Conservation (phyloP, 92 coral and sea anemone species). For the Epizoanthus stellaris region DNA sequence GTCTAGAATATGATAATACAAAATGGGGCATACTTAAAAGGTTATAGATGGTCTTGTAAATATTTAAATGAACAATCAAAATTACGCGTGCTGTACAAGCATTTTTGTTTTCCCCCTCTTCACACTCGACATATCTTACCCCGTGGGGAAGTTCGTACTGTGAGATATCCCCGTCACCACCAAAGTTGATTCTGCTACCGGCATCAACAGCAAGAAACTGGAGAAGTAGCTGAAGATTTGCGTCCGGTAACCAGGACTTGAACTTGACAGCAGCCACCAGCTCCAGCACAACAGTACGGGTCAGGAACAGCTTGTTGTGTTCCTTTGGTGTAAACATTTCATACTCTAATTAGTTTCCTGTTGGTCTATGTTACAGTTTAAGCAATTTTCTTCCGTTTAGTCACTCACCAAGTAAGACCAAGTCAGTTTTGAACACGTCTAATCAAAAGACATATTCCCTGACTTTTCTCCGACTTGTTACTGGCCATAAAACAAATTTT, state of each 20-base stretch:
- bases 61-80: neutral
- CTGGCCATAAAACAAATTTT: too few species aligned
- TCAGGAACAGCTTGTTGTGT: conserved; percentile 84
- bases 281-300: conserved; percentile 89
- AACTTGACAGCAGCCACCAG: conserved; percentile 86
- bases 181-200: conserved; percentile 88
- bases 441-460: too few species aligned
- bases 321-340: conserved; percentile 56
- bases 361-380: too few species aligned
- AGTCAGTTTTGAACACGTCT: too few species aligned
- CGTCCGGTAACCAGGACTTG: conserved; percentile 87
- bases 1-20: too few species aligned
- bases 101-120: too few species aligned
- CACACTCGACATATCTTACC: conserved; percentile 51
- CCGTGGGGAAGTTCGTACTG: conserved; percentile 89
- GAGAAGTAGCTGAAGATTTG: conserved; percentile 77
- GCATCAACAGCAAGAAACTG: conserved; percentile 96
- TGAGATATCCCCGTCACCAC: conserved; percentile 88
- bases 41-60: too few species aligned
- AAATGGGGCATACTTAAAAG: too few species aligned
- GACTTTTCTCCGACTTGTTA: too few species aligned
- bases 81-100: neutral
- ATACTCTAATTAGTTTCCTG: too few species aligned
- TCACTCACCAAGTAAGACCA: too few species aligned
- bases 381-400: too few species aligned